phyloP scores from a whole-genome alignment of 2,113 vertebrate genomes.

The Myrmecobius fasciatus region DNA sequence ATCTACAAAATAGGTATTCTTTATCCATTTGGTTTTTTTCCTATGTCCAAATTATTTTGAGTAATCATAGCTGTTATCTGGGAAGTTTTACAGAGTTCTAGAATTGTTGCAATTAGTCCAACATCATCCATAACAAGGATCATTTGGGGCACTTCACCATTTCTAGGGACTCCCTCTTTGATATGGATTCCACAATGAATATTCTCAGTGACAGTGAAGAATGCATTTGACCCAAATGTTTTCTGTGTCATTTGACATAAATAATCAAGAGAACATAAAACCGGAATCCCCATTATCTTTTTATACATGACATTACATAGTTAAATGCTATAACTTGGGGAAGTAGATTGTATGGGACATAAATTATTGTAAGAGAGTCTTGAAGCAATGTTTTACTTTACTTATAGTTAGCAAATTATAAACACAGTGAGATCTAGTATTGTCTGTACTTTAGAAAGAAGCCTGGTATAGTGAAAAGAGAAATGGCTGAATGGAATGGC shows the following conservation, averaged over 20 bases:
- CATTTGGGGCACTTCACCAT: not conserved
- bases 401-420: not conserved
- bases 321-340: not conserved
- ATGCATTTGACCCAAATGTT: not conserved
- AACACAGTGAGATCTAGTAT: not conserved
- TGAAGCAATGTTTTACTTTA: not conserved
- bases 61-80: not conserved
- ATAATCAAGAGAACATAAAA: not conserved
- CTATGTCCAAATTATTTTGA: not conserved
- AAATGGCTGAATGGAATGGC: not conserved
- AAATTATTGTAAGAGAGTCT: not conserved
- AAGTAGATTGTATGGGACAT: not conserved
- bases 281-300: not conserved
- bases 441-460: not conserved
- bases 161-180: not conserved
- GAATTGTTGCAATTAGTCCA: not conserved
- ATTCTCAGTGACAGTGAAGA: not conserved
- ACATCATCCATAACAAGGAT: not conserved
- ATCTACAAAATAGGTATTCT: not conserved
- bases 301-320: not conserved
- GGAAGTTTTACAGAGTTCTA: not conserved
- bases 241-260: not conserved
- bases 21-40: not conserved
- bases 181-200: not conserved
- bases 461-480: not conserved